Evolutionary conservation across 1,140 invertebrate genomes (phyloP), one percentile per base, ranked within the genome.

Genomic region (Drosophila lowei): DNA sequence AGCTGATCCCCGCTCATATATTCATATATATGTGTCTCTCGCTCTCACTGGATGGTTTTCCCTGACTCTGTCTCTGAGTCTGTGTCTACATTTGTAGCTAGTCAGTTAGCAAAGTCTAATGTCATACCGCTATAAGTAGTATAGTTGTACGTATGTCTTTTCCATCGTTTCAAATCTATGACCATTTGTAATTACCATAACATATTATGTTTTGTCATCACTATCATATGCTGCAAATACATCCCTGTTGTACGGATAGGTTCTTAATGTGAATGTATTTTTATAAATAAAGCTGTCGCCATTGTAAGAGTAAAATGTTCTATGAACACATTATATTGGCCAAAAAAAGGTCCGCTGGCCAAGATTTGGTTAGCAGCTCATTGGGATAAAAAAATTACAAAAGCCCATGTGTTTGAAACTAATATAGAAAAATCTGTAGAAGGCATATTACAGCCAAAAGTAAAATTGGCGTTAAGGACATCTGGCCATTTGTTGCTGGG

Each of bases 341-440:
- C 94, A 99, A 99, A 92, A n/a, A 99, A 99, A 91, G 98, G 98
- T 85, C 98, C 98, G 1, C 91, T 99, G 92, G 98, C 98, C 92
- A 94, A 98, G 88, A 99, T 99, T 93, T 99, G 99, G 99, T 92
- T 99, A 81, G 99, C 99, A 41, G 99, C 99, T 64, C 99, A 99
- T 93, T 99, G 99, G 99, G 99, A 99, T 91, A 99, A 99, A 90
- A 99, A 99, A 91, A 93, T 99, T 30, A 99, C 99, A 0, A 99
- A 99, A 92, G 98, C 99, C 57, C 99, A 99, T 94, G 98, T 99
- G 30, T 99, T 99, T 92, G 99, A 99, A 93, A 99, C 99, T 0
- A 99, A 99, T 90, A 99, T 99, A 90, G 98, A 99, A 91, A 98
- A 98, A 92, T 99, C 98, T 56, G 99, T 99, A 0, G 98, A 99